Evolutionary conservation across 2,113 vertebrate species (phyloP).

Genomic region (Alexandromys fortis): DNA sequence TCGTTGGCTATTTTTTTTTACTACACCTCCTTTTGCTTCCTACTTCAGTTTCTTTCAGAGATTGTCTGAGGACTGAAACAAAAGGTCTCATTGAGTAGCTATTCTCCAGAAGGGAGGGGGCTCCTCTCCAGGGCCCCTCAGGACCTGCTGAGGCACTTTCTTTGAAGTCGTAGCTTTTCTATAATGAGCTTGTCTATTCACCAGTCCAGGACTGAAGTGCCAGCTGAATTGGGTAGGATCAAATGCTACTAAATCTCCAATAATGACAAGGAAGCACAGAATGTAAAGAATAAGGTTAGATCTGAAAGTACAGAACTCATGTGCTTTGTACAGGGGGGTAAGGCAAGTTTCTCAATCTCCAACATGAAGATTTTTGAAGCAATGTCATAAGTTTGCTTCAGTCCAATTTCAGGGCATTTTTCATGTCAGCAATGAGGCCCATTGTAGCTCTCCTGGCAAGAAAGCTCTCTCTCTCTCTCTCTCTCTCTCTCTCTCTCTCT

Average conservation of each 20-base stretch:
- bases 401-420: not conserved
- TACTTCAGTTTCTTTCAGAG: constrained; percentile 55
- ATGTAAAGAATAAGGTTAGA: constrained; percentile 14
- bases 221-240: not conserved
- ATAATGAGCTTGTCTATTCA: constrained; percentile 18
- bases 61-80: not conserved
- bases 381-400: constrained; percentile 7
- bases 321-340: not conserved
- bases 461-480: not conserved
- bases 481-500: not conserved
- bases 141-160: constrained; percentile 5
- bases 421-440: not conserved
- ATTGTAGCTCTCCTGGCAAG: not conserved
- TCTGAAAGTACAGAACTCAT: not conserved
- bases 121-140: not conserved
- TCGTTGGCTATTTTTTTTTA: not conserved
- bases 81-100: constrained; percentile 44
- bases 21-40: constrained; percentile 40
- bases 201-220: constrained; percentile 44
- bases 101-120: not conserved
- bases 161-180: constrained; percentile 23
- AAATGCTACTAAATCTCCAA: constrained; percentile 2
- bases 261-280: not conserved
- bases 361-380: not conserved
- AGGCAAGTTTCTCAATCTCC: not conserved